Evolutionary conservation across 2,113 vertebrate species (phyloP).

Genomic region (Rousettus leschenaultii): DNA sequence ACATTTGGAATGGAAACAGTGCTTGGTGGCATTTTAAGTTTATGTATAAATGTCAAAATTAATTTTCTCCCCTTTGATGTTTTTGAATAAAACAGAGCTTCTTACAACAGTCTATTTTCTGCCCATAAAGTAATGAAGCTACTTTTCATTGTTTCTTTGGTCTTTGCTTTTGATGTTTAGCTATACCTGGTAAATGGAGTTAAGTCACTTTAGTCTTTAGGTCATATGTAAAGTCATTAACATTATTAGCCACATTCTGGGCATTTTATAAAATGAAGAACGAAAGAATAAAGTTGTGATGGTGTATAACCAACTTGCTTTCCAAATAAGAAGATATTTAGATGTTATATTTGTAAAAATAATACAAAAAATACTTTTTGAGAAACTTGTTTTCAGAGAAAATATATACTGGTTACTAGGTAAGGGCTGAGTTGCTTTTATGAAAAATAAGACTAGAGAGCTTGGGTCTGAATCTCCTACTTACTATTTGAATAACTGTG

Average conservation of each 20-base stretch:
- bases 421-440: not conserved
- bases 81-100: not conserved
- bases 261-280: not conserved
- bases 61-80: conserved; percentile 16
- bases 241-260: not conserved
- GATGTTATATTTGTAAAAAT: not conserved
- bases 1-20: conserved; percentile 46
- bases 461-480: not conserved
- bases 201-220: not conserved
- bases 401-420: not conserved
- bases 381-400: not conserved
- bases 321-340: not conserved
- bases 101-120: not conserved
- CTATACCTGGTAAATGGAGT: not conserved
- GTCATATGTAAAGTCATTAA: not conserved
- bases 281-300: not conserved
- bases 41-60: conserved; percentile 46
- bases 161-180: not conserved
- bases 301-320: not conserved
- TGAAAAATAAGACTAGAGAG: not conserved
- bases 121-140: not conserved
- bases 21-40: conserved; percentile 26
- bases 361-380: not conserved
- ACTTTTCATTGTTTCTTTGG: conserved; percentile 4
- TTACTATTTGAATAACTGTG: not conserved